Conservation (phyloP, 2,113 vertebrate genomes). For the Erpornis zantholeuca region DNA sequence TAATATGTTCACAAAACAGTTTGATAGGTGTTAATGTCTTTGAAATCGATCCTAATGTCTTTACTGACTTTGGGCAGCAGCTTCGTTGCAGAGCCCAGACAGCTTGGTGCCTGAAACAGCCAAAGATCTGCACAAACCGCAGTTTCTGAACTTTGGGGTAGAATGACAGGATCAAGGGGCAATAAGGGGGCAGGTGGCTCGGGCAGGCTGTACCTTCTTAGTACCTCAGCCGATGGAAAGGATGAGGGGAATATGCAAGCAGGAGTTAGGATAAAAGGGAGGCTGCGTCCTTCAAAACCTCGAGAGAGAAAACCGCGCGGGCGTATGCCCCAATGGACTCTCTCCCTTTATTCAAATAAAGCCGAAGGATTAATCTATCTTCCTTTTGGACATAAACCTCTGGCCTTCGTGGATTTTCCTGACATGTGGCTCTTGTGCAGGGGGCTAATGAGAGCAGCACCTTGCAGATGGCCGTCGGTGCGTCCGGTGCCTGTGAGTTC, state of each 20-base stretch:
- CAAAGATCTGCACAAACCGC: not conserved
- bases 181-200: not conserved
- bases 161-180: not conserved
- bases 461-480: not conserved
- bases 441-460: not conserved
- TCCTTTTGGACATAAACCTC: not conserved
- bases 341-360: not conserved
- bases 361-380: not conserved
- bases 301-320: not conserved
- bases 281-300: not conserved
- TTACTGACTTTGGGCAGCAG: not conserved
- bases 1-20: not conserved
- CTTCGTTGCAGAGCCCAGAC: not conserved
- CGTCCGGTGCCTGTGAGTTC: not conserved
- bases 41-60: not conserved
- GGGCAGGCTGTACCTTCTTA: not conserved
- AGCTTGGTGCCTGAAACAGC: not conserved
- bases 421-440: not conserved
- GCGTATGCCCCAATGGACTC: not conserved
- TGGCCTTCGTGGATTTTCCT: not conserved
- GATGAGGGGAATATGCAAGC: no score
- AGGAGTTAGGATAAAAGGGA: not conserved
- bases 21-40: not conserved
- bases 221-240: not conserved
- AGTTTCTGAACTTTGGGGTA: not conserved